phyloP scores from a whole-genome alignment of 2,797 vertebrate species.

The Phrynocephalus guinanensis region DNA sequence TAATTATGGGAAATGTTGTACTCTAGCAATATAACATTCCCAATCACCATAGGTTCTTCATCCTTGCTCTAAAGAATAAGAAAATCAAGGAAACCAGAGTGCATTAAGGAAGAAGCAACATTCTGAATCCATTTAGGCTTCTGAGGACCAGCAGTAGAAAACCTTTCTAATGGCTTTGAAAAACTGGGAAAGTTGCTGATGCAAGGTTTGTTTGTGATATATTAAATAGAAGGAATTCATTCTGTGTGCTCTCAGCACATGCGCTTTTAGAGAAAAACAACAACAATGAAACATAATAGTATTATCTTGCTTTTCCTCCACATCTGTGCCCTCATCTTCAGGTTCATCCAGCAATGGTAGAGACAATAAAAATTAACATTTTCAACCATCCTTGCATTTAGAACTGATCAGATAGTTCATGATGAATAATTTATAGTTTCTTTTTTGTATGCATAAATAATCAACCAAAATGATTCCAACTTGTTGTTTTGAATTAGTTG shows the following conservation, averaged over 20 bases:
- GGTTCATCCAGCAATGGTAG: slow-evolving; percentile 32
- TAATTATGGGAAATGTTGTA: too few species aligned
- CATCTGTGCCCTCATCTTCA: slow-evolving; percentile 29
- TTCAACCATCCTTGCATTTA: slow-evolving; percentile 28
- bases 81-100: neutral
- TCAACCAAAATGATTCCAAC: slow-evolving; percentile 37
- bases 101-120: neutral
- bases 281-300: slow-evolving; percentile 19
- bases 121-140: neutral
- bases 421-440: slow-evolving; percentile 37
- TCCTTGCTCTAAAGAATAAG: neutral
- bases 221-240: neutral
- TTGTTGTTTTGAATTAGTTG: slow-evolving; percentile 40
- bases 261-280: neutral
- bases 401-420: slow-evolving; percentile 39
- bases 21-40: too few species aligned
- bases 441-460: slow-evolving; percentile 41
- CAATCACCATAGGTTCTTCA: too few species aligned
- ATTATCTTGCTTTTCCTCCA: slow-evolving; percentile 23
- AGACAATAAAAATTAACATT: slow-evolving; percentile 42
- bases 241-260: neutral
- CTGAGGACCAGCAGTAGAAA: neutral
- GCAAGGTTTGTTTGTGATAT: slow-evolving; percentile 18
- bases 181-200: neutral
- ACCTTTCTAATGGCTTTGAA: neutral